These are phyloP conservation scores for Craseonycteris thonglongyai DNA, from an alignment of 2,113 vertebrate species.

Conservation along the genomic window DNA sequence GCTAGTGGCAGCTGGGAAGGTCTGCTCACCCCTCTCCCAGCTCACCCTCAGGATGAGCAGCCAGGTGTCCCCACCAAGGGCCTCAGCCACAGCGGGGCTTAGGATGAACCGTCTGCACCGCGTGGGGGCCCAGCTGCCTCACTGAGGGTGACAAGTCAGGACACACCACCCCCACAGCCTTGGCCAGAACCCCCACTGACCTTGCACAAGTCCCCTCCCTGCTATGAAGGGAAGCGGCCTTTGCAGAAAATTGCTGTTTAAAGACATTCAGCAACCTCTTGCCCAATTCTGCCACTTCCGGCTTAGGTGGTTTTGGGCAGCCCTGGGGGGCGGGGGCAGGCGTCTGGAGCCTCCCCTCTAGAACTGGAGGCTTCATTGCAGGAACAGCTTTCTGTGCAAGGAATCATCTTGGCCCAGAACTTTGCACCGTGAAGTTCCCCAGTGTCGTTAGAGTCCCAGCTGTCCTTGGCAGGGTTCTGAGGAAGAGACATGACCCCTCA, in stretches of 20 bases:
- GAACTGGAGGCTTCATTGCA: neutral
- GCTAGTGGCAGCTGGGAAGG: neutral
- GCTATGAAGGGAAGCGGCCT: neutral
- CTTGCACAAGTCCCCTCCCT: neutral
- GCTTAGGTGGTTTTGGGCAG: neutral
- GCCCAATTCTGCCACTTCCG: neutral
- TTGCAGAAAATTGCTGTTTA: neutral
- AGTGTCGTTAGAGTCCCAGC: neutral
- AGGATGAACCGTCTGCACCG: neutral
- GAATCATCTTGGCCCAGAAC: neutral
- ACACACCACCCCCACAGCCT: neutral
- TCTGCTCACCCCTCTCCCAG: neutral
- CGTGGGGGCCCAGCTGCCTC: neutral
- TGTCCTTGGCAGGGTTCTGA: neutral
- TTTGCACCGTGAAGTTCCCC: neutral
- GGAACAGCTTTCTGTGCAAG: neutral
- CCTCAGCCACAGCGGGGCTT: neutral
- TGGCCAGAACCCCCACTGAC: neutral
- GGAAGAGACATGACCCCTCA: neutral
- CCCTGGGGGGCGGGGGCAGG: neutral
- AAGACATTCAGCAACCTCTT: neutral
- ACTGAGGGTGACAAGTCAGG: neutral
- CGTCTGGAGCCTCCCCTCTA: no score
- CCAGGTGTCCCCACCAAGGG: neutral
- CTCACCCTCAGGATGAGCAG: neutral